These are phyloP conservation scores for Nezara viridula DNA, from an alignment of 2,888 invertebrate genomes.

Conservation along the genomic window DNA sequence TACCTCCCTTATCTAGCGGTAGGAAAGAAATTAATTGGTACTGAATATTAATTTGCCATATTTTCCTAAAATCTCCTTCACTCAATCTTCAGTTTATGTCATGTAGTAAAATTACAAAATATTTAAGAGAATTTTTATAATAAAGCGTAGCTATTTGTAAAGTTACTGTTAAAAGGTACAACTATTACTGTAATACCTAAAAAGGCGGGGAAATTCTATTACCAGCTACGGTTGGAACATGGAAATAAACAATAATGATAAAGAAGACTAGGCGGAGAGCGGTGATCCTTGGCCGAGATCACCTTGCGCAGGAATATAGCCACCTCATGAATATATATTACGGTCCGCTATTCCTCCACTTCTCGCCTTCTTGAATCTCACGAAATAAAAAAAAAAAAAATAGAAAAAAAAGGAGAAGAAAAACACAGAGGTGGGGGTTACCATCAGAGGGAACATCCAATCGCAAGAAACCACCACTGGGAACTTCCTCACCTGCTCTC, in stretches of 20 bases:
- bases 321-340: constrained; percentile 45
- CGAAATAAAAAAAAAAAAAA: constrained; percentile 27
- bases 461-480: constrained; percentile 32
- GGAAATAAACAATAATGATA: constrained; percentile 32
- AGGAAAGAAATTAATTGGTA: no score
- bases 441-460: constrained; percentile 33
- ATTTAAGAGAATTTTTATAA: neutral
- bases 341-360: constrained; percentile 47
- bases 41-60: no score
- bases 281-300: constrained; percentile 32
- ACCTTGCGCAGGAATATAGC: constrained; percentile 32
- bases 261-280: neutral
- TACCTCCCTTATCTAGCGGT: no score
- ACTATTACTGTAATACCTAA: neutral
- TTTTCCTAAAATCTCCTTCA: no score
- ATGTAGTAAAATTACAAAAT: neutral
- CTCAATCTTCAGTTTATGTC: neutral
- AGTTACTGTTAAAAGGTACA: neutral
- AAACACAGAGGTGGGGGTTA: constrained; percentile 22
- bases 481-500: constrained; percentile 45
- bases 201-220: neutral
- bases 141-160: neutral
- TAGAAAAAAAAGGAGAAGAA: neutral
- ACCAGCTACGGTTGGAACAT: neutral
- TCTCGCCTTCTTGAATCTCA: constrained; percentile 36